A percentile compares a stretch with the other conserved stretches of the same genome.
Conservation (phyloP, 2,888 invertebrate genomes). For the Polydrusus tereticollis region DNA sequence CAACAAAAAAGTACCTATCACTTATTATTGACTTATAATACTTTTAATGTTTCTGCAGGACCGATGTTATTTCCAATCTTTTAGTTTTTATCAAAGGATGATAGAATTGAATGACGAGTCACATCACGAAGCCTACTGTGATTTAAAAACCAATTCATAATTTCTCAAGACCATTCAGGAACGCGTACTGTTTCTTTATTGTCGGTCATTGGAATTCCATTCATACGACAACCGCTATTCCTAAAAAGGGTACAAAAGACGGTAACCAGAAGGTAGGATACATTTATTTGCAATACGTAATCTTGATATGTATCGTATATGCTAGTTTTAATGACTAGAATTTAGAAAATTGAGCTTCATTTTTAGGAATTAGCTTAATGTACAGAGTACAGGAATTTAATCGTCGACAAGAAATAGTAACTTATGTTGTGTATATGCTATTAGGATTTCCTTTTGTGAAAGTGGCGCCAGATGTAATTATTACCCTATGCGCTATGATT, state of each 20-base stretch:
- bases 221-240: background rate
- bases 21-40: too few relatives aligned
- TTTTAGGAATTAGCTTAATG: background rate
- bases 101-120: too few relatives aligned
- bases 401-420: background rate
- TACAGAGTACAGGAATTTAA: background rate
- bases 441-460: constrained; percentile 18
- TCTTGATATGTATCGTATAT: background rate
- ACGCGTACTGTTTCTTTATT: background rate
- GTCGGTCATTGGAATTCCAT: background rate
- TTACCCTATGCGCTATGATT: background rate
- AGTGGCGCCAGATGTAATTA: constrained; percentile 4
- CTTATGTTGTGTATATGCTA: background rate
- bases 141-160: background rate
- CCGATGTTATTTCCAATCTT: too few relatives aligned
- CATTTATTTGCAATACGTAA: background rate
- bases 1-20: too few relatives aligned
- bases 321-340: background rate
- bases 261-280: background rate
- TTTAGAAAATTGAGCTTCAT: background rate
- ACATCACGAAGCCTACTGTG: background rate
- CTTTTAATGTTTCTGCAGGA: too few relatives aligned
- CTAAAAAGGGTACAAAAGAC: background rate
- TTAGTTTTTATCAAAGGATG: too few relatives aligned
- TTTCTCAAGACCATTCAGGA: background rate